These are phyloP conservation scores for Rhinopomastus cyanomelas DNA, from an alignment of 2,113 vertebrate species.

Conservation along the genomic window DNA sequence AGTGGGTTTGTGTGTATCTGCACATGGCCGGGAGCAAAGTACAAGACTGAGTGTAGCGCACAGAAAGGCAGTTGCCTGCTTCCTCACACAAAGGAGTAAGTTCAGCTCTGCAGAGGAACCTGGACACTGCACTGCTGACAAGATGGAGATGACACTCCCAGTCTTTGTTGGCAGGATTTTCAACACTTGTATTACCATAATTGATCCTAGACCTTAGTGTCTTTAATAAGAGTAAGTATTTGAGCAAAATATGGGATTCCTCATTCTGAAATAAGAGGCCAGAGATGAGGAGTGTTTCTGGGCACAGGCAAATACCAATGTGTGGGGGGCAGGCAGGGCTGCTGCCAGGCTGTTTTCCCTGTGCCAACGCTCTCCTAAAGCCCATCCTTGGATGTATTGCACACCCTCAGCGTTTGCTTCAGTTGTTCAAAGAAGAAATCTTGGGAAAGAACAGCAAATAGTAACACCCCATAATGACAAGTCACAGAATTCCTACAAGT, in stretches of 20 bases:
- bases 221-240: neutral
- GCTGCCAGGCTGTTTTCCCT: neutral
- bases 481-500: accelerated
- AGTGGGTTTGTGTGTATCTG: neutral
- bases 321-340: neutral
- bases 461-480: neutral
- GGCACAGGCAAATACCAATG: neutral
- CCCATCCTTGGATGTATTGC: no score
- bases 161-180: neutral
- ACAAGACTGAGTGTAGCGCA: neutral
- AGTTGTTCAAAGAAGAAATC: neutral
- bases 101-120: neutral
- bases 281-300: neutral
- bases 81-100: neutral
- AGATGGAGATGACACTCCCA: neutral
- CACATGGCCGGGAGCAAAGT: neutral
- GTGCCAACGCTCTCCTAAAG: neutral
- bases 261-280: neutral
- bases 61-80: neutral
- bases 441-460: neutral
- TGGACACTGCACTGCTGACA: neutral
- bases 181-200: neutral
- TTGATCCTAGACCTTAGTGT: accelerated
- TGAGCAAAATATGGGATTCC: neutral
- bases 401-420: neutral